Conservation (phyloP, 2,888 invertebrate genomes). For the Eristalinus aeneus region DNA sequence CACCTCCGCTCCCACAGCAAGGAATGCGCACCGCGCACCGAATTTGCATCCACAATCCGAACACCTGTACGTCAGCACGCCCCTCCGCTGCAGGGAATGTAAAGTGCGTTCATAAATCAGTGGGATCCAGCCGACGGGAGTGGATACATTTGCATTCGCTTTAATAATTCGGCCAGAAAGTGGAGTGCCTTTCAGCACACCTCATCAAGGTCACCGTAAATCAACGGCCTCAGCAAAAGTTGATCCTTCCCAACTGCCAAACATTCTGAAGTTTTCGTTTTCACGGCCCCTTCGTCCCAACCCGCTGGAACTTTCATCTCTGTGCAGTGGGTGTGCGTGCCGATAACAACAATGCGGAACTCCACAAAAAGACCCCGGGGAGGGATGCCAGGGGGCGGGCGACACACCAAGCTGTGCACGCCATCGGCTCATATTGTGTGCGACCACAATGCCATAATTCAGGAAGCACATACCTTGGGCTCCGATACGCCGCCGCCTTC, state of each 20-base stretch:
- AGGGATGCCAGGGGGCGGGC: neutral
- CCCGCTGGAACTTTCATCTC: neutral
- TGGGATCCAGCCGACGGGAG: neutral
- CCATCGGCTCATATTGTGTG: neutral
- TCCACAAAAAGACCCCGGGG: neutral
- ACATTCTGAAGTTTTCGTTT: neutral
- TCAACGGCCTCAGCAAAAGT: neutral
- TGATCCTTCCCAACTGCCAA: neutral
- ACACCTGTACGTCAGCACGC: neutral
- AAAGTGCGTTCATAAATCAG: neutral
- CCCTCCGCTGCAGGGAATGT: neutral
- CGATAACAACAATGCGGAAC: neutral
- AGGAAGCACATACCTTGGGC: neutral
- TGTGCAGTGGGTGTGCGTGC: neutral
- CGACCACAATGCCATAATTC: neutral
- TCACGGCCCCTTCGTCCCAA: neutral
- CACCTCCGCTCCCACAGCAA: too few relatives aligned
- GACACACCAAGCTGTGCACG: neutral
- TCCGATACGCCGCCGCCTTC: neutral
- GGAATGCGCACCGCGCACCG: neutral
- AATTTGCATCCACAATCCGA: neutral
- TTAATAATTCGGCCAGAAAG: neutral
- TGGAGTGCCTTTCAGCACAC: too few relatives aligned
- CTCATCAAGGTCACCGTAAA: neutral
- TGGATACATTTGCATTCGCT: neutral